Percentiles rank a stretch among this genome's conserved stretches.
These are phyloP conservation scores for Gonocerus acuteangulatus DNA, from an alignment of 2,888 invertebrate genomes.

Conservation along the genomic window DNA sequence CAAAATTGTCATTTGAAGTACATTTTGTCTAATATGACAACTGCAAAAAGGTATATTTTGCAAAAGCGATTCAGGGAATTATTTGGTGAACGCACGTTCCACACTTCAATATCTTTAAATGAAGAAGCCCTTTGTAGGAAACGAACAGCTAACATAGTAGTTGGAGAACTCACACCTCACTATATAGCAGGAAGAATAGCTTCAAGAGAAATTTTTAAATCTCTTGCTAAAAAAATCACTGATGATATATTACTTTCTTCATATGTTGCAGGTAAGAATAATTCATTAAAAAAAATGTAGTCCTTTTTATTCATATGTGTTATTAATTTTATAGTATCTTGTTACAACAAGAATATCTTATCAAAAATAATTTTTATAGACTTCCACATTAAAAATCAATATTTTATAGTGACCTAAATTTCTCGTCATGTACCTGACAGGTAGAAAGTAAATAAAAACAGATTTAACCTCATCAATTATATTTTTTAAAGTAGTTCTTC, in stretches of 20 bases:
- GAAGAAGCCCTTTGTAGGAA: constrained; percentile 36
- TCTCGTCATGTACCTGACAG: no score
- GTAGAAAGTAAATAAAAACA: no score
- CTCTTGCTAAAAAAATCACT: constrained; percentile 38
- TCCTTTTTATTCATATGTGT: no score
- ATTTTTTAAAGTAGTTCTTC: no score
- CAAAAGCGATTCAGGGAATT: constrained; percentile 34
- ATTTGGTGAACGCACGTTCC: constrained; percentile 32
- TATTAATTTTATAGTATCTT: no score
- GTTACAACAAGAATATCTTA: no score
- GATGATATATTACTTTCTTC: constrained; percentile 34
- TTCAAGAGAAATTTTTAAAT: constrained; percentile 38
- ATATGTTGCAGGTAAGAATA: constrained; percentile 36
- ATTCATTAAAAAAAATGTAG: no score
- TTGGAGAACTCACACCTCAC: constrained; percentile 37
- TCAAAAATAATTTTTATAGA: no score
- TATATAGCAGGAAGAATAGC: constrained; percentile 37
- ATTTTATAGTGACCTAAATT: no score
- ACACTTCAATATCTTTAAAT: constrained; percentile 24
- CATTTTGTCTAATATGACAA: constrained; percentile 31
- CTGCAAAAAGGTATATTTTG: constrained; percentile 29
- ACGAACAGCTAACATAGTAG: constrained; percentile 38
- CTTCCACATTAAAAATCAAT: no score
- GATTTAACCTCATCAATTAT: no score
- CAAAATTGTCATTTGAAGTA: constrained; percentile 36